Percentiles rank a stretch among this genome's conserved stretches.
Conservation (phyloP, 2,113 vertebrate species). For the Leucopsar rothschildi region DNA sequence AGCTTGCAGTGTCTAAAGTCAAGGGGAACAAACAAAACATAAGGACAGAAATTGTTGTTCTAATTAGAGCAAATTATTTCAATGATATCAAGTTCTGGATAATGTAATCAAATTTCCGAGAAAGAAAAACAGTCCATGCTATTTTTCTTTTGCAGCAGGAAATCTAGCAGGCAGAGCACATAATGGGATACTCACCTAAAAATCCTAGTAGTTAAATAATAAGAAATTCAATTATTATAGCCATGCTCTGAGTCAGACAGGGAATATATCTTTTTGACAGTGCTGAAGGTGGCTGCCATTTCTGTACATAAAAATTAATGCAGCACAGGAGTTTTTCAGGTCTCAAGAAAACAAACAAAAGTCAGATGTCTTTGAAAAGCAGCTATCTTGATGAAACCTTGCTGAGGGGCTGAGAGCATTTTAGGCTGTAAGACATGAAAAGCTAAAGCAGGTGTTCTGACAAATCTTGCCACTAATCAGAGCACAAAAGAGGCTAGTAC, state of each 20-base stretch:
- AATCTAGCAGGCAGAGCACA: not conserved
- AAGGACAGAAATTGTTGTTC: not conserved
- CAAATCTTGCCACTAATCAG: not conserved
- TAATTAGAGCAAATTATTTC: not conserved
- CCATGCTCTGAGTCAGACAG: not conserved
- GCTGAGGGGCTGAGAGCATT: not conserved
- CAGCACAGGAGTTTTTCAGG: not conserved
- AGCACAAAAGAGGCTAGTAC: not conserved
- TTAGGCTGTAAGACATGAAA: not conserved
- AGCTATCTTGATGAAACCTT: not conserved
- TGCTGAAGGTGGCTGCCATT: not conserved
- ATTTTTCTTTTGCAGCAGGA: not conserved
- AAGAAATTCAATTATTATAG: not conserved
- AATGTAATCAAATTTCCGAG: not conserved
- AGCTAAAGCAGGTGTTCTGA: not conserved
- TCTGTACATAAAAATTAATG: not conserved
- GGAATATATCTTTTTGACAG: not conserved
- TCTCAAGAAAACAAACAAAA: not conserved
- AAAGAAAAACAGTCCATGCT: not conserved
- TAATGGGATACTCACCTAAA: not conserved
- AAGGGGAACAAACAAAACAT: not conserved
- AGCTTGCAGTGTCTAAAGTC: not conserved
- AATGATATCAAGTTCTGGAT: not conserved
- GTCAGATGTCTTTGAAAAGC: not conserved
- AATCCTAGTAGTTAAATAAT: not conserved